Conservation (phyloP, 2,797 vertebrate genomes). For the Syngnathus acus region DNA sequence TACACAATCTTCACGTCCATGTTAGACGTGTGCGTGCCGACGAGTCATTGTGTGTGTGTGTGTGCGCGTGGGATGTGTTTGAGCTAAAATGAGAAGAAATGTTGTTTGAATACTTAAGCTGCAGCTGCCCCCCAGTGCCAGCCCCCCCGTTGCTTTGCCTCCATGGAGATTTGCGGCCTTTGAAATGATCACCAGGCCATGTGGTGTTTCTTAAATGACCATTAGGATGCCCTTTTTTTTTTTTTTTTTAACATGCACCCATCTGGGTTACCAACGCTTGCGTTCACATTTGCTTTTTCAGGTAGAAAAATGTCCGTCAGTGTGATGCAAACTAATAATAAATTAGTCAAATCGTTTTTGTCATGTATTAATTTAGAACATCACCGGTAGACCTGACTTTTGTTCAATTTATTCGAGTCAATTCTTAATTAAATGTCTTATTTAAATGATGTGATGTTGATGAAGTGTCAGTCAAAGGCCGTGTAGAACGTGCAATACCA, state of each 20-base stretch:
- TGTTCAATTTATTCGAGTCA: no score
- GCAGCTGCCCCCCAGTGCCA: background rate
- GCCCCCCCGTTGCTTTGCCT: background rate
- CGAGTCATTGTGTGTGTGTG: background rate
- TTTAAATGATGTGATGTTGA: background rate
- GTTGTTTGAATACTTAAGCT: slow-evolving; percentile 1
- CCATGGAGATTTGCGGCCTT: background rate
- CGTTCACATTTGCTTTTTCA: background rate
- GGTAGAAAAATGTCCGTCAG: background rate
- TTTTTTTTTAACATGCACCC: background rate
- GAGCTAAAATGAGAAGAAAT: background rate
- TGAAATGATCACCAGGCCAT: background rate
- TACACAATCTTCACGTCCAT: background rate
- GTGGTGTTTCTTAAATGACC: background rate
- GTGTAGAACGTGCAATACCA: background rate
- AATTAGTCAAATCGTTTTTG: no score
- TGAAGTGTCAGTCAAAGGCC: background rate
- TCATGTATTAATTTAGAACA: no score
- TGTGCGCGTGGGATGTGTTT: background rate
- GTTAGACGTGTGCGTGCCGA: background rate
- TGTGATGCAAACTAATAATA: background rate
- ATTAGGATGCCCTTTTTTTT: background rate
- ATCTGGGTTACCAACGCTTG: background rate
- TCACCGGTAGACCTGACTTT: no score
- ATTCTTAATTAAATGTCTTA: no score